phyloP scores from a whole-genome alignment of 2,113 vertebrate species.

The Plotosus lineatus region DNA sequence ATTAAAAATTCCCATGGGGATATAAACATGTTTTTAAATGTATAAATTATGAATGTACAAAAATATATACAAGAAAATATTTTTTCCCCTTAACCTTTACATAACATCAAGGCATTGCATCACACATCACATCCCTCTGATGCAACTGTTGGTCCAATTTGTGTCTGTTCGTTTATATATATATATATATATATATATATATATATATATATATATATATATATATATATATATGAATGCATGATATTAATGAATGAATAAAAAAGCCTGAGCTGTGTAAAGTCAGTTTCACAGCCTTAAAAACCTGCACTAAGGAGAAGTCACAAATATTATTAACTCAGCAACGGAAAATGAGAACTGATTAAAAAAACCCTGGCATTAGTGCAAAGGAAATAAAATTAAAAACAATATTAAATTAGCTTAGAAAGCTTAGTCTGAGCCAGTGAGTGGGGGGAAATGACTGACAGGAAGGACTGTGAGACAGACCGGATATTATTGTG shows the following conservation, averaged over 20 bases:
- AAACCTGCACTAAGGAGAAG: not conserved
- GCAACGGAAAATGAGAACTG: not conserved
- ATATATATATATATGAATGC: not conserved
- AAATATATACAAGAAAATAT: constrained; percentile 59
- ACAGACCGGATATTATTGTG: constrained; percentile 15
- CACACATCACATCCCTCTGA: constrained; percentile 4
- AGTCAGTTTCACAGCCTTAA: constrained; percentile 2
- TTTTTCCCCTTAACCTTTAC: constrained; percentile 36
- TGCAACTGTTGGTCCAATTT: constrained; percentile 48
- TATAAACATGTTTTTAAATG: constrained; percentile 51
- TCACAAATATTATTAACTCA: not conserved
- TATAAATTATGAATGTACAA: constrained; percentile 58
- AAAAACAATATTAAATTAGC: not conserved
- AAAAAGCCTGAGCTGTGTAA: not conserved
- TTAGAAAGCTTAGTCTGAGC: not conserved
- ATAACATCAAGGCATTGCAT: constrained; percentile 36
- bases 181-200: not conserved
- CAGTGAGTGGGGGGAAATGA: not conserved
- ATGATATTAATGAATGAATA: constrained; percentile 12
- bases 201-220: not conserved
- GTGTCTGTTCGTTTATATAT: not conserved
- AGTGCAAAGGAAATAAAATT: not conserved
- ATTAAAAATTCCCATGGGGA: constrained; percentile 68
- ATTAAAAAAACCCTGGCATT: not conserved
- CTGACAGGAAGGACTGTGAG: constrained; percentile 16